Conservation (phyloP, 2,888 invertebrate genomes). For the Trissolcus brochymenae region DNA sequence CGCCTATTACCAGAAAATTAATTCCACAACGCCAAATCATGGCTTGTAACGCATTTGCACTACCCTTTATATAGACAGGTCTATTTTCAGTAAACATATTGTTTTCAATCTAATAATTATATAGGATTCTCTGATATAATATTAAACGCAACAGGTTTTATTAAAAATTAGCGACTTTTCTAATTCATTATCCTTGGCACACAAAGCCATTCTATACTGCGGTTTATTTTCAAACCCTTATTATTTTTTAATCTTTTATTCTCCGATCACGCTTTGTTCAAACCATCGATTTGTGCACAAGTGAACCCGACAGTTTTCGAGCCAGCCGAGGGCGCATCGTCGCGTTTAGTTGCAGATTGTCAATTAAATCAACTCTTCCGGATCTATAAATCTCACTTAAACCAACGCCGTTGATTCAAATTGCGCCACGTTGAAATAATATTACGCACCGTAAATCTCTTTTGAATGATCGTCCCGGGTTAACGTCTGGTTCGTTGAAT, state of each 20-base stretch:
- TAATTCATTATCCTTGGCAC: conserved; percentile 23
- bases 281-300: conserved; percentile 21
- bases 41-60: too few relatives aligned
- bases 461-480: conserved; percentile 5
- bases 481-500: not conserved
- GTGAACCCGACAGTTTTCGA: conserved; percentile 7
- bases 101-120: too few relatives aligned
- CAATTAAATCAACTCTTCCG: conserved; percentile 47
- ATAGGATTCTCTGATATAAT: too few relatives aligned
- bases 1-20: too few relatives aligned
- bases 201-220: conserved; percentile 5
- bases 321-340: not conserved
- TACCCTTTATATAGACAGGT: too few relatives aligned
- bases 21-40: too few relatives aligned
- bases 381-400: conserved; percentile 53
- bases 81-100: too few relatives aligned
- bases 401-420: conserved; percentile 29
- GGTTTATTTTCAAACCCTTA: conserved; percentile 20
- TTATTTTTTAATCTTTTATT: conserved; percentile 17
- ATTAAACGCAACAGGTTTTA: too few relatives aligned
- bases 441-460: conserved; percentile 23
- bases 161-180: not conserved
- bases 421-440: conserved; percentile 27
- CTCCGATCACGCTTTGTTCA: not conserved
- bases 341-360: conserved; percentile 25